phyloP scores from a whole-genome alignment of 2,797 vertebrate genomes.

The Atherinosoma microstoma region DNA sequence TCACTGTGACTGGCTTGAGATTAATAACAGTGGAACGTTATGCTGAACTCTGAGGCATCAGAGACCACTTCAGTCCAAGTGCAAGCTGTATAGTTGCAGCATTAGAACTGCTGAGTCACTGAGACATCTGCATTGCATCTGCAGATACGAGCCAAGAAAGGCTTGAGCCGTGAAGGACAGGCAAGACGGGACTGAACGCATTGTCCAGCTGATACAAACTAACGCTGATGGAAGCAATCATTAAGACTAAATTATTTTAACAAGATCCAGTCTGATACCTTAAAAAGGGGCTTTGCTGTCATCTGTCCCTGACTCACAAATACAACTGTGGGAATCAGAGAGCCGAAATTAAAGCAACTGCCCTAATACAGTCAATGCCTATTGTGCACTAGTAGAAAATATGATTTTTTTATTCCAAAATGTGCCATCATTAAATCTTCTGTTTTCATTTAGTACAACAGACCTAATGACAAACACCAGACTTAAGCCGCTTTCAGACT shows the following conservation, averaged over 20 bases:
- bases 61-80: not conserved
- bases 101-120: constrained; percentile 65
- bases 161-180: not conserved
- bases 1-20: not conserved
- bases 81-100: constrained; percentile 9
- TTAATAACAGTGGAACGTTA: not conserved
- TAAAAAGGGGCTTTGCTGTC: not conserved
- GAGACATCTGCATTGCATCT: constrained; percentile 33
- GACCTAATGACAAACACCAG: not conserved
- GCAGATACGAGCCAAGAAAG: constrained; percentile 20
- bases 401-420: not conserved
- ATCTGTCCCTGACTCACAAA: constrained; percentile 68
- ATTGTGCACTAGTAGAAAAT: not conserved
- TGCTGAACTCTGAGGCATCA: constrained; percentile 8
- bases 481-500: not conserved
- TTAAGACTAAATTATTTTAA: not conserved
- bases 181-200: not conserved
- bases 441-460: not conserved
- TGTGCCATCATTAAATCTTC: not conserved
- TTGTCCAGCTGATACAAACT: constrained; percentile 6
- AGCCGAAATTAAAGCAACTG: not conserved
- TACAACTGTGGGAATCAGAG: not conserved
- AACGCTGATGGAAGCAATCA: not conserved
- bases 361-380: not conserved
- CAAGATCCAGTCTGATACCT: not conserved